Evolutionary conservation across 2,888 invertebrate genomes (phyloP).

Genomic region (Blera fallax): DNA sequence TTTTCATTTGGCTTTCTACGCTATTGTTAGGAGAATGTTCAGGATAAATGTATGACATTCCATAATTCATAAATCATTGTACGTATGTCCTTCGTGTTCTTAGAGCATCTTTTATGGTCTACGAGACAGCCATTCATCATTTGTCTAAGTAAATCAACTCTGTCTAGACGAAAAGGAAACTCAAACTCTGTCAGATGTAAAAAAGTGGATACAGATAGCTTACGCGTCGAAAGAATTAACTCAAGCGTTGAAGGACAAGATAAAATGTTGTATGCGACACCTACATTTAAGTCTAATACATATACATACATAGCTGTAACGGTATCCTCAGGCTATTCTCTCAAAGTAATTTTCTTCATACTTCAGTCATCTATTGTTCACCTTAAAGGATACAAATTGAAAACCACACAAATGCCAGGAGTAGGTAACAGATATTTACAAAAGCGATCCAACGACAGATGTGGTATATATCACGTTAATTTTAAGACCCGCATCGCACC

Average conservation of each 20-base stretch:
- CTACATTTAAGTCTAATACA: background rate
- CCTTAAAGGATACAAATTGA: background rate
- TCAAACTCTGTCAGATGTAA: slow-evolving; percentile 2
- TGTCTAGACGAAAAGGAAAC: background rate
- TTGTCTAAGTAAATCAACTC: background rate
- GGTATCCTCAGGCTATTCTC: background rate
- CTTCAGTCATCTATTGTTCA: background rate
- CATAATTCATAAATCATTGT: background rate
- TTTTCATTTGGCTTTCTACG: background rate
- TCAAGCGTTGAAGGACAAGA: background rate
- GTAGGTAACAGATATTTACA: background rate
- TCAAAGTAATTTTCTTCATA: background rate
- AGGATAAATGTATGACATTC: background rate
- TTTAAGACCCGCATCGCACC: background rate
- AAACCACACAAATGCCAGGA: background rate
- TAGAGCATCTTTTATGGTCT: background rate
- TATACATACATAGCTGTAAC: too few relatives aligned
- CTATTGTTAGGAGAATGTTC: background rate
- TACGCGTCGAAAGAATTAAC: background rate
- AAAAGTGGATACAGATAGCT: background rate
- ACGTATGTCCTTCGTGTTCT: background rate
- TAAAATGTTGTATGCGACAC: background rate
- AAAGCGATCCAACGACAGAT: background rate
- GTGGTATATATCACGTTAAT: background rate
- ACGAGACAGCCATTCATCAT: slow-evolving; percentile 1